phyloP scores from a whole-genome alignment of 2,797 vertebrate genomes.

The Miichthys miiuy region DNA sequence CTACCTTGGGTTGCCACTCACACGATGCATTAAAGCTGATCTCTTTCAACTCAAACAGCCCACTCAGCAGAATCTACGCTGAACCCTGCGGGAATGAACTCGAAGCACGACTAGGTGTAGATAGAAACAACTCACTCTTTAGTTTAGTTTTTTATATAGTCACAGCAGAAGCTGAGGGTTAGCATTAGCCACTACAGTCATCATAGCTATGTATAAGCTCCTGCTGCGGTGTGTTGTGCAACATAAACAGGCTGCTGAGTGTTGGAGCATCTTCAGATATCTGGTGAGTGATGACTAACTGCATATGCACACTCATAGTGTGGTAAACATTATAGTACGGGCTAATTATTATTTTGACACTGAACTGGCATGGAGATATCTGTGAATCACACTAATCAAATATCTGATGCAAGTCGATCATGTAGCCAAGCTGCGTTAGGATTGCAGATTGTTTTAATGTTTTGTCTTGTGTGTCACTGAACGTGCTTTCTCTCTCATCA shows the following conservation, averaged over 20 bases:
- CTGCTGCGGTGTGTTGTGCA: conserved; percentile 6
- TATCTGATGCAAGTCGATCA: not conserved
- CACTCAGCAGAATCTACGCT: conserved; percentile 63
- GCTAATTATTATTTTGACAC: conserved; percentile 16
- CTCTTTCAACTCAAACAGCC: conserved; percentile 58
- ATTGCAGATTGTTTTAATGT: conserved; percentile 8
- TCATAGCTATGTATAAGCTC: conserved; percentile 35
- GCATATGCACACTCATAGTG: not conserved
- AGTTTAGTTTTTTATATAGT: conserved; percentile 43
- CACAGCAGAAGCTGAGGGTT: conserved; percentile 25
- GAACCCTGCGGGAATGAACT: conserved; percentile 60
- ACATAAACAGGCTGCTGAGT: conserved; percentile 20
- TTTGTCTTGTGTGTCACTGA: conserved; percentile 25
- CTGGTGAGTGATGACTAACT: conserved; percentile 36
- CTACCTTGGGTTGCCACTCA: conserved; percentile 28
- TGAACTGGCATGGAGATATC: conserved; percentile 10
- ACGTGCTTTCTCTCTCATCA: conserved; percentile 25
- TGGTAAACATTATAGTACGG: conserved; percentile 35
- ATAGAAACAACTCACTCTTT: conserved; percentile 62
- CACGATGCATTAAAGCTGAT: conserved; percentile 53
- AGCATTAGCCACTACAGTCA: conserved; percentile 29
- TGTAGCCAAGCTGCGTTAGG: not conserved
- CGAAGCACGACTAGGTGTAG: conserved; percentile 24
- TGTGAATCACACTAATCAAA: conserved; percentile 26
- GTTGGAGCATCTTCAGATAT: conserved; percentile 14